phyloP scores from a whole-genome alignment of 2,113 vertebrate species.

The Crotalus viridis region DNA sequence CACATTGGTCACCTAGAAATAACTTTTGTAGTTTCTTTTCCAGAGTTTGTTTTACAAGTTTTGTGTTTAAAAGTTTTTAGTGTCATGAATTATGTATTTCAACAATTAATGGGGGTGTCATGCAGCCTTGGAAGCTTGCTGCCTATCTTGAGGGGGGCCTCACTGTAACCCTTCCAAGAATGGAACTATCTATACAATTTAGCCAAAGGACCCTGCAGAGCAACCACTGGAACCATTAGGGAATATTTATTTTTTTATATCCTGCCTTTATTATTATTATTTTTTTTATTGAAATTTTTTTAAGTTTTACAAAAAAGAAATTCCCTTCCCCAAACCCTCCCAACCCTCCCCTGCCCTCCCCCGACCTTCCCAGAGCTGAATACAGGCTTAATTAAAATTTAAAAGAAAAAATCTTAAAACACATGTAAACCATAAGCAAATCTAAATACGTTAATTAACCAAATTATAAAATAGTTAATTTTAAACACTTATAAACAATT shows the following conservation, averaged over 20 bases:
- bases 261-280: not conserved
- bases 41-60: not conserved
- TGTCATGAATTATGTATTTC: not conserved
- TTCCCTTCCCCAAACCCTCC: too few relatives aligned
- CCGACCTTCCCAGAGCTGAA: too few relatives aligned
- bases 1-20: not conserved
- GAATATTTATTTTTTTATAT: too few relatives aligned
- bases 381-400: too few relatives aligned
- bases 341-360: too few relatives aligned
- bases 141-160: not conserved
- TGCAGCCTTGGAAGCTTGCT: not conserved
- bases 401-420: too few relatives aligned
- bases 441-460: too few relatives aligned
- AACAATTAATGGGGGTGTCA: not conserved
- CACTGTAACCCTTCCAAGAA: not conserved
- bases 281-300: too few relatives aligned
- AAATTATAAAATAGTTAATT: too few relatives aligned
- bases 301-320: too few relatives aligned
- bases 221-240: not conserved
- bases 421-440: too few relatives aligned
- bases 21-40: not conserved
- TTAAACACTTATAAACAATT: too few relatives aligned
- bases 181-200: not conserved
- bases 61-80: not conserved
- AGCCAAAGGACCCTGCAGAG: not conserved